Conservation (phyloP, 1,140 invertebrate genomes). For the Whitmania pigra region DNA sequence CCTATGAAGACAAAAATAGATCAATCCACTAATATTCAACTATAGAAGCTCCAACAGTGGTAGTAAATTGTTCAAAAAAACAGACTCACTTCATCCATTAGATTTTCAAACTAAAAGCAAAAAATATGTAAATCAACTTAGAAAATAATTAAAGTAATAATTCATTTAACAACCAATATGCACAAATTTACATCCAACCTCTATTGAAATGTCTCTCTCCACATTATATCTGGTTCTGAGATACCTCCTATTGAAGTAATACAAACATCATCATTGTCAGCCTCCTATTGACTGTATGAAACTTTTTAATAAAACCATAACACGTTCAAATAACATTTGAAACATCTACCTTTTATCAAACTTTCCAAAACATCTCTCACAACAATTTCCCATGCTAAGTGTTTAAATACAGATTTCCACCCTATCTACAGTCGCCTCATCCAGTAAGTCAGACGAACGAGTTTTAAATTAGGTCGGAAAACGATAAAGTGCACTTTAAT, state of each 20-base stretch:
- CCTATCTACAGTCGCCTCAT: too few relatives aligned
- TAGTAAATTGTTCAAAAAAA: background rate
- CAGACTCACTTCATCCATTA: slow-evolving; percentile 24
- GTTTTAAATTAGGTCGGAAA: too few relatives aligned
- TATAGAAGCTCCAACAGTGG: too few relatives aligned
- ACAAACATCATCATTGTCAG: background rate
- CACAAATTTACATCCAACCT: slow-evolving; percentile 23
- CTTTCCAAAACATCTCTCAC: slow-evolving; percentile 18
- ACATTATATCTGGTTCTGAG: slow-evolving; percentile 27
- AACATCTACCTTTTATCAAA: slow-evolving; percentile 17
- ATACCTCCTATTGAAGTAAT: slow-evolving; percentile 26
- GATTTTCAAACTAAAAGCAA: slow-evolving; percentile 25
- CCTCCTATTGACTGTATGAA: slow-evolving; percentile 16
- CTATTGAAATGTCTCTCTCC: slow-evolving; percentile 29
- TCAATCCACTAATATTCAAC: background rate
- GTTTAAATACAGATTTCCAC: too few relatives aligned
- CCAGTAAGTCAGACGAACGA: too few relatives aligned
- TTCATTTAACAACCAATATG: background rate
- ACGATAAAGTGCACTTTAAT: too few relatives aligned
- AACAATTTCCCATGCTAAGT: slow-evolving; percentile 16
- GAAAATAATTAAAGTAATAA: background rate
- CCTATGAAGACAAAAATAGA: slow-evolving; percentile 25
- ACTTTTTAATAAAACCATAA: slow-evolving; percentile 28
- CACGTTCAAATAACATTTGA: too few relatives aligned
- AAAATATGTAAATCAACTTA: background rate